Evolutionary conservation across 2,888 invertebrate genomes (phyloP).

Genomic region (Pyrgus malvae): DNA sequence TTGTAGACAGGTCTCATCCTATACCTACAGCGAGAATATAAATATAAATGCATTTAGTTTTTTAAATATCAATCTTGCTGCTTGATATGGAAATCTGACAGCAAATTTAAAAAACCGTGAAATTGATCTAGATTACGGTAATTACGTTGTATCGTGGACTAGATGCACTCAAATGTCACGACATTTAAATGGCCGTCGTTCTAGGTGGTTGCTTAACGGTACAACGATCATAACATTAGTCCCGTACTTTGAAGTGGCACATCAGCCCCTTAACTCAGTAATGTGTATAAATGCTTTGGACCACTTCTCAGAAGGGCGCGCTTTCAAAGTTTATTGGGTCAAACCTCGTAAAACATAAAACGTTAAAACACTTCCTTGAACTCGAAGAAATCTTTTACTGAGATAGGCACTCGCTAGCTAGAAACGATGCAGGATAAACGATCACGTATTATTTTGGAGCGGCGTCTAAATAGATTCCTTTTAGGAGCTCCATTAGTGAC

Average conservation of each 20-base stretch:
- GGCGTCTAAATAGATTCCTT: slow-evolving; percentile 9
- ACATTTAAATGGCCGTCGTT: slow-evolving; percentile 43
- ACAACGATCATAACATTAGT: slow-evolving; percentile 57
- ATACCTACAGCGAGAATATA: neutral
- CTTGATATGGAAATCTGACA: neutral
- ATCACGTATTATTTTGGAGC: slow-evolving; percentile 5
- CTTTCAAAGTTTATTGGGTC: slow-evolving; percentile 23
- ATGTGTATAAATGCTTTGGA: slow-evolving; percentile 59
- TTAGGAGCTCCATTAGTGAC: slow-evolving; percentile 7
- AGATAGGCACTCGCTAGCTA: slow-evolving; percentile 6
- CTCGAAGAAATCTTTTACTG: neutral
- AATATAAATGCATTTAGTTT: neutral
- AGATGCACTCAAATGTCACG: slow-evolving; percentile 45
- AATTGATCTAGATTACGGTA: slow-evolving; percentile 47
- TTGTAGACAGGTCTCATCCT: neutral
- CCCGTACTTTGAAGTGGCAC: slow-evolving; percentile 41
- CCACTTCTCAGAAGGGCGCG: slow-evolving; percentile 53
- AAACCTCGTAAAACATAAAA: slow-evolving; percentile 17
- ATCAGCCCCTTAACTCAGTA: slow-evolving; percentile 50
- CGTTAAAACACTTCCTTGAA: slow-evolving; percentile 22
- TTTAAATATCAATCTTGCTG: neutral
- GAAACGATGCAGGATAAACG: neutral
- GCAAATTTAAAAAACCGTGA: slow-evolving; percentile 35
- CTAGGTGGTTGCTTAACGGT: slow-evolving; percentile 36
- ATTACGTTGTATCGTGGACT: slow-evolving; percentile 46